A percentile compares a stretch with the other conserved stretches of the same genome.
Evolutionary conservation across 2,797 vertebrate genomes (phyloP).

Genomic region (Enteromius anoplus): DNA sequence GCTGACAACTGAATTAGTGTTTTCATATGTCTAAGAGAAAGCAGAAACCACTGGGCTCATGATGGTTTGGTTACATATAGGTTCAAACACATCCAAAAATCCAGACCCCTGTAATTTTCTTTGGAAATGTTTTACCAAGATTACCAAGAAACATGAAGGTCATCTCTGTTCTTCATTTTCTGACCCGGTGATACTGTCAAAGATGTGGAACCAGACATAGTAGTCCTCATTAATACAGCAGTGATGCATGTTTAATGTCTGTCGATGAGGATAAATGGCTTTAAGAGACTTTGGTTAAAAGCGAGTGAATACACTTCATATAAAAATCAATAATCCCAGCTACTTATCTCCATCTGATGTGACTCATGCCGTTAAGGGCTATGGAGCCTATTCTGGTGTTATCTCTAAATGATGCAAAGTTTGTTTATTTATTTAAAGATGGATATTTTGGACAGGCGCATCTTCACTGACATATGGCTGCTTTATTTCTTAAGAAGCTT

Average conservation of each 20-base stretch:
- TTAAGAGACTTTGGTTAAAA: slow-evolving; percentile 59
- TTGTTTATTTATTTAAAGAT: slow-evolving; percentile 27
- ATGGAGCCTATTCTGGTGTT: slow-evolving; percentile 63
- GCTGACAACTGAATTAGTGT: slow-evolving; percentile 77
- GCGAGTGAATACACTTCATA: slow-evolving; percentile 52
- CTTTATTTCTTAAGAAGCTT: not conserved
- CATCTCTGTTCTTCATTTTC: slow-evolving; percentile 21
- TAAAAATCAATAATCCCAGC: slow-evolving; percentile 64
- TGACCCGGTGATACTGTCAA: slow-evolving; percentile 18
- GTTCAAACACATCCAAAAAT: slow-evolving; percentile 53
- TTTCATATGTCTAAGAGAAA: slow-evolving; percentile 46
- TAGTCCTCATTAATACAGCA: slow-evolving; percentile 35
- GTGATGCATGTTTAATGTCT: slow-evolving; percentile 48
- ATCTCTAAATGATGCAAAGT: slow-evolving; percentile 47
- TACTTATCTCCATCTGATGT: slow-evolving; percentile 63
- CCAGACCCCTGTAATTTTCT: slow-evolving; percentile 19
- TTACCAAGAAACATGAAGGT: slow-evolving; percentile 34
- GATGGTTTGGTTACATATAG: slow-evolving; percentile 49
- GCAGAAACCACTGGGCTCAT: not conserved
- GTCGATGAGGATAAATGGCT: slow-evolving; percentile 46
- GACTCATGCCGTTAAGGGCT: slow-evolving; percentile 63
- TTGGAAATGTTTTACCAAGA: not conserved
- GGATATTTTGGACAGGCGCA: not conserved
- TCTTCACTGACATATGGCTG: not conserved
- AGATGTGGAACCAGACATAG: slow-evolving; percentile 25